Evolutionary conservation across 2,113 vertebrate species (phyloP).

Genomic region (Sterna hirundo): DNA sequence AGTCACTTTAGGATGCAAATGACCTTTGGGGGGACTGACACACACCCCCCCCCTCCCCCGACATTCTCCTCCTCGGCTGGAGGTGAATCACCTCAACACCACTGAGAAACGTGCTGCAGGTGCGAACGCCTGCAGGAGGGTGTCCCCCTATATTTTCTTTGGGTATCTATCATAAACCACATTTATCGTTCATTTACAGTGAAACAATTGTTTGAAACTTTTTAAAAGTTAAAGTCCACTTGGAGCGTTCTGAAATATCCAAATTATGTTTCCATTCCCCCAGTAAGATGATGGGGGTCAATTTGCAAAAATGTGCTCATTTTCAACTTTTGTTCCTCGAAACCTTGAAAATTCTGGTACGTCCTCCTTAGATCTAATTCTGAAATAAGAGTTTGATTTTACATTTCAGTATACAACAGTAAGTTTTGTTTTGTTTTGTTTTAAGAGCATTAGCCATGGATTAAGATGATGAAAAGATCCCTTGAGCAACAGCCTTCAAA

Average conservation of each 20-base stretch:
- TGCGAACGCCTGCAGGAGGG: not conserved
- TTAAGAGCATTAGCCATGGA: not conserved
- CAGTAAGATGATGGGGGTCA: not conserved
- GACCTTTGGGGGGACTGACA: not conserved
- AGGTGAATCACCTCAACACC: not conserved
- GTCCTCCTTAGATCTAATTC: not conserved
- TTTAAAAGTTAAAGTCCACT: not conserved
- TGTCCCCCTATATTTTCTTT: not conserved
- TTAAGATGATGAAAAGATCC: not conserved
- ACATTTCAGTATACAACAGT: not conserved
- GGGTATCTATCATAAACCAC: not conserved
- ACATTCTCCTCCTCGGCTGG: not conserved
- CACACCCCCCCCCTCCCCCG: too few species aligned
- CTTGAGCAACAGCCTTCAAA: not conserved
- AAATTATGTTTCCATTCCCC: not conserved
- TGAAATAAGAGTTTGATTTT: not conserved
- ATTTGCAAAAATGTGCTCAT: not conserved
- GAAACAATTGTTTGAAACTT: not conserved
- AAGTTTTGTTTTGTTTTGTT: not conserved
- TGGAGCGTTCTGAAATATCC: not conserved
- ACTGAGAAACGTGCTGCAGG: not conserved
- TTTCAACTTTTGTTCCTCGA: not conserved
- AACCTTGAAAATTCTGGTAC: not conserved
- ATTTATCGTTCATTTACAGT: not conserved
- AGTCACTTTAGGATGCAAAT: slow-evolving; percentile 4